phyloP scores from a whole-genome alignment of 1,140 invertebrate genomes.

The Chironomus striatipennis region DNA sequence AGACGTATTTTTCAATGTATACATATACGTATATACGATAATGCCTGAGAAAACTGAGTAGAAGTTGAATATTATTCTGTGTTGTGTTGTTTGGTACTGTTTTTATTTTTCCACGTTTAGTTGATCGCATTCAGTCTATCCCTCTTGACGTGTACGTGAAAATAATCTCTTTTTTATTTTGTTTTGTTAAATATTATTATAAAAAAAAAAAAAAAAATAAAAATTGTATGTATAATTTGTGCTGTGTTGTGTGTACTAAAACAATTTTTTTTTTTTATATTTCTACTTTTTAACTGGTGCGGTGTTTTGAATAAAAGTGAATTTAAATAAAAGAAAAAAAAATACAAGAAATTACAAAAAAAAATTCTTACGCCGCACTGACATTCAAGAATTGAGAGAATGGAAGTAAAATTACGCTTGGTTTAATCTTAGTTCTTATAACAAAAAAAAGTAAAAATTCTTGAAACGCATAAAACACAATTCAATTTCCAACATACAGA shows the following conservation, averaged over 20 bases:
- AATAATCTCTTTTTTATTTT: background rate
- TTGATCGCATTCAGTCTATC: conserved; percentile 12
- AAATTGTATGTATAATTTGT: conserved; percentile 9
- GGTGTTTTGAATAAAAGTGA: background rate
- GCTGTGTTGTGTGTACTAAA: background rate
- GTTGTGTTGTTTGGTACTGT: background rate
- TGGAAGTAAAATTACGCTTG: background rate
- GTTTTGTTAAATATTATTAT: too few relatives aligned
- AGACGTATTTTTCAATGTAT: too few relatives aligned
- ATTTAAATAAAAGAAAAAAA: background rate
- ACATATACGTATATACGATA: background rate
- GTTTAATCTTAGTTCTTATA: background rate
- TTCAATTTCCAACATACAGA: background rate
- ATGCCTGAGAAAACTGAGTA: background rate
- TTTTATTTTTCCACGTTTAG: conserved; percentile 14
- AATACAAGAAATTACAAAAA: background rate
- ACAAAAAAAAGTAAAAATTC: background rate
- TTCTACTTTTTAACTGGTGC: background rate
- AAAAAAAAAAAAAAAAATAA: too few relatives aligned
- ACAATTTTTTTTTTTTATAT: background rate
- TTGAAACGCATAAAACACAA: background rate
- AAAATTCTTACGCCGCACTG: background rate
- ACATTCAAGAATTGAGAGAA: background rate
- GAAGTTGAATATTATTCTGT: background rate
- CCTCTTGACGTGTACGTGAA: background rate